phyloP scores from a whole-genome alignment of 1,140 invertebrate species.

The Ylistrum balloti region DNA sequence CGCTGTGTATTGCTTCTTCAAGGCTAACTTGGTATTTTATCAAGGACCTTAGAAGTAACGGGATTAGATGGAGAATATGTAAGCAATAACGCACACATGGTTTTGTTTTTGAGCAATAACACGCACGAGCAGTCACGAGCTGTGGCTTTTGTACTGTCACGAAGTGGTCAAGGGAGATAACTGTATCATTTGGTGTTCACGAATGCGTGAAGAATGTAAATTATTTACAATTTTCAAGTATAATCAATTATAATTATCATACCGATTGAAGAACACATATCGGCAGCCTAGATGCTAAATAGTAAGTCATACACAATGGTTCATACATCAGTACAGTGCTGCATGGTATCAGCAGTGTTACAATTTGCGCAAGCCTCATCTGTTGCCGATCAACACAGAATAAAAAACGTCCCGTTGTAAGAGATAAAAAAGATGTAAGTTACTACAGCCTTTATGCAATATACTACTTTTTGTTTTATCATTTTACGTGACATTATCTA shows the following conservation, averaged over 20 bases:
- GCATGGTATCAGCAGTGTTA: too few relatives aligned
- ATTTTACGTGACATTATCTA: too few relatives aligned
- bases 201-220: background rate
- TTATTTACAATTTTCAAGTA: background rate
- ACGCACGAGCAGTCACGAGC: slow-evolving; percentile 4
- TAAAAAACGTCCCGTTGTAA: too few relatives aligned
- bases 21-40: slow-evolving; percentile 20
- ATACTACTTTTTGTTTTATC: too few relatives aligned
- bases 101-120: slow-evolving; percentile 16
- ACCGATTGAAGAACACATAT: too few relatives aligned
- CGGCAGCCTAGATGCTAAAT: too few relatives aligned
- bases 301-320: too few relatives aligned
- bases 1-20: slow-evolving; percentile 28
- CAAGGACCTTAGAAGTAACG: slow-evolving; percentile 23
- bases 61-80: slow-evolving; percentile 27
- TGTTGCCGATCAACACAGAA: too few relatives aligned
- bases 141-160: background rate
- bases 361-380: too few relatives aligned
- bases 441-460: too few relatives aligned
- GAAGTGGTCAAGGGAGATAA: background rate
- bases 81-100: slow-evolving; percentile 5
- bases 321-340: too few relatives aligned
- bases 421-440: too few relatives aligned
- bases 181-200: background rate
- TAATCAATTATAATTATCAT: background rate